These are phyloP conservation scores for Cyrtodaria siliqua DNA, from an alignment of 2,888 invertebrate genomes.

Conservation along the genomic window DNA sequence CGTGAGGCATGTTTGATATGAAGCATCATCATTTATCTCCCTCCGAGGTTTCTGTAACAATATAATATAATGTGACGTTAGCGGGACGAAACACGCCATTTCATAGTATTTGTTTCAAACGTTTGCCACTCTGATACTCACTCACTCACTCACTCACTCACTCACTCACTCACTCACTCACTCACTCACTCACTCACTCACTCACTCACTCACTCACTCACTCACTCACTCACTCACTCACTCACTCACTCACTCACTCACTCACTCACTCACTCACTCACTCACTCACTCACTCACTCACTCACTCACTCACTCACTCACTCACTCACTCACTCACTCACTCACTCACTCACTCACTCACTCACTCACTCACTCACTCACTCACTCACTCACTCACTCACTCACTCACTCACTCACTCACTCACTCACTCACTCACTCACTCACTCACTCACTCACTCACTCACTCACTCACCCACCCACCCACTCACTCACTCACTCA, in stretches of 20 bases:
- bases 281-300: slow-evolving; percentile 13
- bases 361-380: slow-evolving; percentile 21
- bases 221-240: slow-evolving; percentile 9
- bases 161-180: slow-evolving; percentile 9
- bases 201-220: slow-evolving; percentile 9
- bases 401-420: slow-evolving; percentile 14
- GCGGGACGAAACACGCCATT: too few relatives aligned
- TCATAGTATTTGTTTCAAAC: too few relatives aligned
- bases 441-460: slow-evolving; percentile 15
- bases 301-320: slow-evolving; percentile 4
- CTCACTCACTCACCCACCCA: slow-evolving; percentile 8
- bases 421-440: slow-evolving; percentile 17
- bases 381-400: slow-evolving; percentile 19
- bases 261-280: slow-evolving; percentile 9
- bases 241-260: slow-evolving; percentile 9
- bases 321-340: slow-evolving; percentile 12
- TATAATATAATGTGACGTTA: too few relatives aligned
- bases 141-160: slow-evolving; percentile 8
- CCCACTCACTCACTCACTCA: slow-evolving; percentile 1
- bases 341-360: slow-evolving; percentile 24
- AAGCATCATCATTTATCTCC: too few relatives aligned
- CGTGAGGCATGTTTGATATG: too few relatives aligned
- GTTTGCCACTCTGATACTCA: too few relatives aligned
- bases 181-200: slow-evolving; percentile 9
- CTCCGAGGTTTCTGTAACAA: too few relatives aligned